Evolutionary conservation across 1,140 invertebrate genomes (phyloP).

Genomic region (Chelonus insularis): DNA sequence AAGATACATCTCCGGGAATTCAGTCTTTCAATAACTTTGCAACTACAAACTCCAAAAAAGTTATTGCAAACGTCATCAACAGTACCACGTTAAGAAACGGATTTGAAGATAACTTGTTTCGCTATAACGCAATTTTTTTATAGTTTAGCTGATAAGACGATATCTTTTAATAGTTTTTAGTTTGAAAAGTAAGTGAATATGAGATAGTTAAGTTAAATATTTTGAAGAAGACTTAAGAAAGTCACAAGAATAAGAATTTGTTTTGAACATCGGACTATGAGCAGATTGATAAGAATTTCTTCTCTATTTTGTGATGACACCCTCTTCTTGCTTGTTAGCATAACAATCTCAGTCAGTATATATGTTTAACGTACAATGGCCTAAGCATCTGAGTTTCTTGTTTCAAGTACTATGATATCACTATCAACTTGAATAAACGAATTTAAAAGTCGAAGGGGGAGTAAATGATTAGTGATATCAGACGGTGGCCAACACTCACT

Average conservation of each 20-base stretch:
- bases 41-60: too few species aligned
- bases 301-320: background rate
- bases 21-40: too few species aligned
- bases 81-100: background rate
- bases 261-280: background rate
- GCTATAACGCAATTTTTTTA: background rate
- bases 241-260: background rate
- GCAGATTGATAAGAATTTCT: background rate
- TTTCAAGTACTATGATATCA: constrained; percentile 13
- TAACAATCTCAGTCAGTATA: background rate
- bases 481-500: background rate
- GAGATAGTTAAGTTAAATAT: background rate
- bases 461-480: background rate
- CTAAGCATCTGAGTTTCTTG: background rate
- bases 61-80: background rate
- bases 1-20: too few species aligned
- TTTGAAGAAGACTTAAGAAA: background rate
- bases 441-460: background rate
- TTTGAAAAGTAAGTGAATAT: background rate
- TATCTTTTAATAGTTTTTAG: background rate
- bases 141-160: background rate
- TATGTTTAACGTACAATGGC: background rate
- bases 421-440: constrained; percentile 20
- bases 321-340: too few species aligned
- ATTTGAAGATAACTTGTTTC: background rate